Percentiles rank a stretch among this genome's conserved stretches.
These are phyloP conservation scores for Rhodinocichla rosea DNA, from an alignment of 2,113 vertebrate species.

Conservation along the genomic window DNA sequence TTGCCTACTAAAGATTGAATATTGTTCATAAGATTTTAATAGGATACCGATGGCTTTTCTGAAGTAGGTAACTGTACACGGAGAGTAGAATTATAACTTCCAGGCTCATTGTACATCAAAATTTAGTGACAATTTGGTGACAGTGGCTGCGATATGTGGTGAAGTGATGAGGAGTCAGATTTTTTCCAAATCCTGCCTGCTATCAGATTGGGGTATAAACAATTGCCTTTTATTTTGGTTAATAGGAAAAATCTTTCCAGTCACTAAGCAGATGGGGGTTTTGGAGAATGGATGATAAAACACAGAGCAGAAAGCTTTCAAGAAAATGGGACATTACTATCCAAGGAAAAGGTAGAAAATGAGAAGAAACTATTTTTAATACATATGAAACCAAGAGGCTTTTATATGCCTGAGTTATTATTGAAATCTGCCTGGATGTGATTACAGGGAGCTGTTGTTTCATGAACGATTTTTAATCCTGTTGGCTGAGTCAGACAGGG, in stretches of 20 bases:
- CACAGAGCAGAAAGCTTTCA: not conserved
- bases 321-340: conserved; percentile 32
- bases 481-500: conserved; percentile 39
- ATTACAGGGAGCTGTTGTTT: conserved; percentile 63
- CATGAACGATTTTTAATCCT: conserved; percentile 63
- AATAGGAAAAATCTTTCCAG: not conserved
- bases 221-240: not conserved
- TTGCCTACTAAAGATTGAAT: not conserved
- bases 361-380: conserved; percentile 54
- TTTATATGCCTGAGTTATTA: conserved; percentile 55
- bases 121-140: not conserved
- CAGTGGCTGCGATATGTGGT: not conserved
- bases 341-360: conserved; percentile 37
- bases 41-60: not conserved
- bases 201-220: not conserved
- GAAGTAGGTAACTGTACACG: not conserved
- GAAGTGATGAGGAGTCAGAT: not conserved
- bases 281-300: not conserved
- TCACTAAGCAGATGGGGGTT: not conserved
- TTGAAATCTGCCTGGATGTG: conserved; percentile 58
- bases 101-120: not conserved
- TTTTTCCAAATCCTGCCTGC: not conserved
- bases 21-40: not conserved
- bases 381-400: conserved; percentile 40
- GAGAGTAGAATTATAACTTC: not conserved